Evolutionary conservation across 2,888 invertebrate genomes (phyloP).

Genomic region (Dicycla oo): DNA sequence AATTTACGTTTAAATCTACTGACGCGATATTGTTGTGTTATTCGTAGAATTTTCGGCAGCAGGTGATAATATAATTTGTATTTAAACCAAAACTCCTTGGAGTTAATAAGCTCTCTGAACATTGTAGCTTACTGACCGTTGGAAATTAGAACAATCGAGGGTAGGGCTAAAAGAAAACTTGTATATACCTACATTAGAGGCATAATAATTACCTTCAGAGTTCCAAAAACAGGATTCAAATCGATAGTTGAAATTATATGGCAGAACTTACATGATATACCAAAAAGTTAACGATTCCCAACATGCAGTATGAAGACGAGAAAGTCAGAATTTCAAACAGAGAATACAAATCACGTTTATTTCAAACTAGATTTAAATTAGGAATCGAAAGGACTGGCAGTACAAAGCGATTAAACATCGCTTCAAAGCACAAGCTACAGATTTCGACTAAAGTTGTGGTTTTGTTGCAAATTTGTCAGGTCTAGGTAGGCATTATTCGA

Average conservation of each 20-base stretch:
- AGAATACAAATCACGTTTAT: conserved; percentile 26
- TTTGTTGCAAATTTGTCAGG: neutral
- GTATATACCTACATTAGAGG: neutral
- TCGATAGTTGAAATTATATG: neutral
- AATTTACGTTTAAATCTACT: conserved; percentile 47
- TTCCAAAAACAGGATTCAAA: neutral
- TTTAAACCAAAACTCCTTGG: too few relatives aligned
- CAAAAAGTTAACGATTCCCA: neutral
- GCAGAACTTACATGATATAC: neutral
- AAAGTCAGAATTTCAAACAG: neutral
- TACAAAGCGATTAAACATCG: conserved; percentile 34
- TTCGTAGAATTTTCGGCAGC: conserved; percentile 1
- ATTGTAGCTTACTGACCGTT: neutral
- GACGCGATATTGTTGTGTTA: conserved; percentile 13
- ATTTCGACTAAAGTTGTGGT: neutral
- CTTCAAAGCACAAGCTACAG: conserved; percentile 6
- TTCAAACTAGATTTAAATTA: conserved; percentile 39
- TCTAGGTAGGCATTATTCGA: neutral
- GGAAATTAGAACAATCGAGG: neutral
- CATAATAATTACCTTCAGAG: neutral
- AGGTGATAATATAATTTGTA: too few relatives aligned
- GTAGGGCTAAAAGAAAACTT: neutral
- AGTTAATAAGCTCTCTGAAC: too few relatives aligned
- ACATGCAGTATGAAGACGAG: neutral
- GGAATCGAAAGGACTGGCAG: conserved; percentile 1